Conservation (phyloP, 2,113 vertebrate species). For the Peucedramus taeniatus region DNA sequence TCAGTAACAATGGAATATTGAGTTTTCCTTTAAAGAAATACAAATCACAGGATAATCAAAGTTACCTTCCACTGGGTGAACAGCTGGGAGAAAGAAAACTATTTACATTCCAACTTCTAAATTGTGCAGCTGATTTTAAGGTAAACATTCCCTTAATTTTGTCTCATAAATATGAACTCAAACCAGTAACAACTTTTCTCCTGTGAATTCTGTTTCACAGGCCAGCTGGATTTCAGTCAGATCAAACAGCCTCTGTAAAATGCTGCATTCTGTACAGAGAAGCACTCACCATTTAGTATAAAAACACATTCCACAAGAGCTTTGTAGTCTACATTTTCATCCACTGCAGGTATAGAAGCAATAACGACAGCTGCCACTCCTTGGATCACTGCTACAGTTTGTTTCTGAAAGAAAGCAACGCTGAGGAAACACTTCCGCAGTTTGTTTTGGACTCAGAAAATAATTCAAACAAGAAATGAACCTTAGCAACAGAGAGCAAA, state of each 20-base stretch:
- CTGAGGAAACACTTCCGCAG: background rate
- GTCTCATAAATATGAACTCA: background rate
- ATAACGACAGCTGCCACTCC: constrained; percentile 78
- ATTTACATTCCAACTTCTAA: background rate
- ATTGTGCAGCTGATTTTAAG: background rate
- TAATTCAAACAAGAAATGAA: background rate
- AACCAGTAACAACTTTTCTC: background rate
- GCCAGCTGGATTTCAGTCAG: background rate
- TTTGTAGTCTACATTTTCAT: constrained; percentile 75
- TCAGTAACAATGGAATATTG: background rate
- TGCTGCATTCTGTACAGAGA: background rate
- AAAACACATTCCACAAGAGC: constrained; percentile 78
- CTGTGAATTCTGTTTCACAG: background rate
- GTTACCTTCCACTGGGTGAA: background rate
- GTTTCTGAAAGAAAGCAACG: constrained; percentile 70
- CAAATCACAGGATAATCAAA: background rate
- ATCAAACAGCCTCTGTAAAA: background rate
- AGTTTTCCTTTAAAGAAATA: background rate
- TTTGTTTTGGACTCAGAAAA: background rate
- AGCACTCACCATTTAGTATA: constrained; percentile 79
- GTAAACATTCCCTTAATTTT: background rate
- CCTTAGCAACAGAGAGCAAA: background rate
- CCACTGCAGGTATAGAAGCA: constrained; percentile 78
- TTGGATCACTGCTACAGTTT: constrained; percentile 74
- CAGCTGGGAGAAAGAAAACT: background rate